Percentiles rank a stretch among this genome's conserved stretches.
These are phyloP conservation scores for Syndactyla subalaris DNA, from an alignment of 2,797 vertebrate species.

Conservation along the genomic window DNA sequence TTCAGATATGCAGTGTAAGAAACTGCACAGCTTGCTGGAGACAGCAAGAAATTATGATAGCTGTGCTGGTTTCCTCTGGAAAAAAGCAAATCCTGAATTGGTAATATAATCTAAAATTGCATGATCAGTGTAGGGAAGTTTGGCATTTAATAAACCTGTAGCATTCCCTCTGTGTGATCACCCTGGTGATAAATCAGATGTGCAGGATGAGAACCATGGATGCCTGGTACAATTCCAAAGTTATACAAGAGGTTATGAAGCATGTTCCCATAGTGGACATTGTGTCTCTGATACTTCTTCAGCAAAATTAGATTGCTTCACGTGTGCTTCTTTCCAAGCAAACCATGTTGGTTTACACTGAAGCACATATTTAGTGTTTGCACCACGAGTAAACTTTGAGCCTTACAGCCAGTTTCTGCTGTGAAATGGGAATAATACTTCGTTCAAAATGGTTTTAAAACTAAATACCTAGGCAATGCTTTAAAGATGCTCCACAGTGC, in stretches of 20 bases:
- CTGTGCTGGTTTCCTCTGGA: background rate
- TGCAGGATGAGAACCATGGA: background rate
- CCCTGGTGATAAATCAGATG: background rate
- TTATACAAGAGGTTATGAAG: background rate
- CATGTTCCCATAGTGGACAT: accelerated
- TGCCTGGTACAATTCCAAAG: background rate
- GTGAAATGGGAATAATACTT: background rate
- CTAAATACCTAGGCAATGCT: background rate
- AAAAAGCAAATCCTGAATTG: background rate
- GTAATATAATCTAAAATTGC: background rate
- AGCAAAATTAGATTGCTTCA: background rate
- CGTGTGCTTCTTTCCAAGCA: background rate
- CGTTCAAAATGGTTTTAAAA: background rate
- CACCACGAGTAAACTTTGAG: background rate
- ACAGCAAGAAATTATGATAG: background rate
- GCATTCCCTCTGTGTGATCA: background rate
- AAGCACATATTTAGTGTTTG: background rate
- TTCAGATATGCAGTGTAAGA: background rate
- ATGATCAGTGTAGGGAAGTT: background rate
- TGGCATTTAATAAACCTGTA: background rate
- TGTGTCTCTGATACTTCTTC: background rate
- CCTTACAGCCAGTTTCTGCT: background rate
- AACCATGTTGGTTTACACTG: background rate
- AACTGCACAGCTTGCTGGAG: background rate
- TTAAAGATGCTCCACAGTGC: background rate